Conservation (phyloP, 2,797 vertebrate genomes). For the Pseudocheirus occidentalis region DNA sequence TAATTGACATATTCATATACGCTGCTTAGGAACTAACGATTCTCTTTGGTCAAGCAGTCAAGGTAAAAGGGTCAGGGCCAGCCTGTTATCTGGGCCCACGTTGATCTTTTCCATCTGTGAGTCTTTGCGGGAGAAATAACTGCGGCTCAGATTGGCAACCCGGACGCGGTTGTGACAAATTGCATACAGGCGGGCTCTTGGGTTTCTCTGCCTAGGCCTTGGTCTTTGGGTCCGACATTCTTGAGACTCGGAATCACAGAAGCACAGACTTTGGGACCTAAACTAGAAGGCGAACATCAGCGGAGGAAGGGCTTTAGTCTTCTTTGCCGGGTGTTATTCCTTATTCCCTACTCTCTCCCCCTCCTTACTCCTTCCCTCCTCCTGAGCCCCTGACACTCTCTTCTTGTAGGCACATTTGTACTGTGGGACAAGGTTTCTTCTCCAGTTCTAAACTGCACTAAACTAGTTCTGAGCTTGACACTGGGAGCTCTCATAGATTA, state of each 20-base stretch:
- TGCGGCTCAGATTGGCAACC: background rate
- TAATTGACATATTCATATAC: slow-evolving; percentile 8
- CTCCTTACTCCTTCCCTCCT: too few species aligned
- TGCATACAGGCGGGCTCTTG: background rate
- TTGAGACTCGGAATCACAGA: background rate
- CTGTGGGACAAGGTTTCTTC: background rate
- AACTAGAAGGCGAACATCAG: background rate
- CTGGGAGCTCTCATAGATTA: background rate
- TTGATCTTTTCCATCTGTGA: slow-evolving; percentile 23
- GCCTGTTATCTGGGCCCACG: background rate
- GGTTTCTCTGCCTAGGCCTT: background rate
- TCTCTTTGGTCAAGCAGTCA: background rate
- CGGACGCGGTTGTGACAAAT: accelerated
- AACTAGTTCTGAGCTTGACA: background rate
- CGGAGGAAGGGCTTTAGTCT: background rate
- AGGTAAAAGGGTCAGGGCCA: slow-evolving; percentile 18
- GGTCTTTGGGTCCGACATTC: background rate
- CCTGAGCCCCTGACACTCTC: background rate
- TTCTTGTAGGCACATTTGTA: background rate
- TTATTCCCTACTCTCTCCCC: background rate
- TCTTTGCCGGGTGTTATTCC: background rate
- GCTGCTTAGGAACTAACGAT: background rate
- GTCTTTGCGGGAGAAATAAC: background rate
- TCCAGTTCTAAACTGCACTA: background rate
- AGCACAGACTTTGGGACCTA: background rate